phyloP scores from a whole-genome alignment of 1,140 invertebrate genomes.

The Belonocnema kinseyi region DNA sequence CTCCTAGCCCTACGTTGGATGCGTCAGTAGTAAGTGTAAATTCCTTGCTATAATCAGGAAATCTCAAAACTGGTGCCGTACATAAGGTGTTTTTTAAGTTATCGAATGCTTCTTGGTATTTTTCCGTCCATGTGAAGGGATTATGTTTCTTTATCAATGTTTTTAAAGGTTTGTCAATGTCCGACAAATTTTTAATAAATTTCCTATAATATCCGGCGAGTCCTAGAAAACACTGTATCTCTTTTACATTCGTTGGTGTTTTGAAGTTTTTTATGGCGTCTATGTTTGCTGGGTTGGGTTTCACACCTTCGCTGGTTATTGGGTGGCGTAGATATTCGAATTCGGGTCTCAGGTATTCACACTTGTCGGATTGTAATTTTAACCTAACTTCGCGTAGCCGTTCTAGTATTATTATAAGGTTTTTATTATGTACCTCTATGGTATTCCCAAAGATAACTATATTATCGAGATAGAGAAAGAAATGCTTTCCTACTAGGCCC shows the following conservation, averaged over 20 bases:
- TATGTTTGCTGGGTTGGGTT: too few species aligned
- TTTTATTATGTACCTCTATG: neutral
- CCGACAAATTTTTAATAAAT: neutral
- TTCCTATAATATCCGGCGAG: too few species aligned
- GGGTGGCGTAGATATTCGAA: too few species aligned
- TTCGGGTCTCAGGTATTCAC: neutral
- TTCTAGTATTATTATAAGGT: neutral
- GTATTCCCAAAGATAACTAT: too few species aligned
- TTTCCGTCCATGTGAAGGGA: constrained; percentile 11
- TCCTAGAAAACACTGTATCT: too few species aligned
- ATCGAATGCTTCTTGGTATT: constrained; percentile 24
- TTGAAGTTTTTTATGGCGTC: too few species aligned
- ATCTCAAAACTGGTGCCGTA: too few species aligned
- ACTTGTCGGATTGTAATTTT: too few species aligned
- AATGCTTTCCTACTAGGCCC: neutral
- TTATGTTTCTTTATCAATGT: constrained; percentile 23
- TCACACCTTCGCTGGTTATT: too few species aligned
- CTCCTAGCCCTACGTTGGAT: too few species aligned
- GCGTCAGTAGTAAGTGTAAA: constrained; percentile 43
- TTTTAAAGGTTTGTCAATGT: constrained; percentile 22
- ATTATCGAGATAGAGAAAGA: too few species aligned
- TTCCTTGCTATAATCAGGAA: constrained; percentile 40
- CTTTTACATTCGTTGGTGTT: too few species aligned
- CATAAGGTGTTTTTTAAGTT: constrained; percentile 23
- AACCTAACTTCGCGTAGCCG: neutral